Evolutionary conservation across 1,140 invertebrate genomes (phyloP), one percentile per base, ranked within the genome.

Genomic region (Pseudomyrmex dendroicus): DNA sequence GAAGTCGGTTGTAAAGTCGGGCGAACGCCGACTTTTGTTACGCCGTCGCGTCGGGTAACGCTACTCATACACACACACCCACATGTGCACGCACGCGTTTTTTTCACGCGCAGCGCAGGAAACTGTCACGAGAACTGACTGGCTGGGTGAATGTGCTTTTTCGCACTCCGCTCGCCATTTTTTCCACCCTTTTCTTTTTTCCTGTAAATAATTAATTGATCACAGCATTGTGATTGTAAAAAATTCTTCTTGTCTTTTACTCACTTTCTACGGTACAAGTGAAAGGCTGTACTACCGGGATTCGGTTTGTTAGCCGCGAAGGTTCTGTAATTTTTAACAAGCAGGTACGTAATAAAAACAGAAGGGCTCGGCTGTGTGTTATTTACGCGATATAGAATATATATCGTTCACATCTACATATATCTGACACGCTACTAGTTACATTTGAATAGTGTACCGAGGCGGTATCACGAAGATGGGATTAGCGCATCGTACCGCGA

Each of bases 1-100:
- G 90, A 90, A 90, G 90, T 82, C 82, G 74, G 82, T 85, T 87
- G 89, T 91, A 90, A 90, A 90, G 83, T 84, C 68, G 84, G 57
- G 61, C 83, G 67, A 78, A 59, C 72, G 76, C 76, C 35, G 35
- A 35, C 35, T 83, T 86, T 72, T 73, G 85, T 86, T 52, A 52
- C 10, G 22, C 56, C 66, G 46, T 82, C 56, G 63, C 54, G 66
- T 17, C 10, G 68, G 61, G 67, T 48, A 52, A 35, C 61, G 61
- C 52, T 46, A 57, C 8, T 1, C 8, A 12, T 5, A 44, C 13
- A n/a, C 15, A 7, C 59, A 56, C 70, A 70, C 17, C 63, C 70
- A 62, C 25, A 25, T 48, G 57, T 20, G 70, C 57, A 67, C 52
- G 13, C 25, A 54, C 74, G 0, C 64, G 67, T 46, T 59, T 80